phyloP scores from a whole-genome alignment of 30 jellyfish, hydroid and myxozoan genomes.

The Catostylus mosaicus region DNA sequence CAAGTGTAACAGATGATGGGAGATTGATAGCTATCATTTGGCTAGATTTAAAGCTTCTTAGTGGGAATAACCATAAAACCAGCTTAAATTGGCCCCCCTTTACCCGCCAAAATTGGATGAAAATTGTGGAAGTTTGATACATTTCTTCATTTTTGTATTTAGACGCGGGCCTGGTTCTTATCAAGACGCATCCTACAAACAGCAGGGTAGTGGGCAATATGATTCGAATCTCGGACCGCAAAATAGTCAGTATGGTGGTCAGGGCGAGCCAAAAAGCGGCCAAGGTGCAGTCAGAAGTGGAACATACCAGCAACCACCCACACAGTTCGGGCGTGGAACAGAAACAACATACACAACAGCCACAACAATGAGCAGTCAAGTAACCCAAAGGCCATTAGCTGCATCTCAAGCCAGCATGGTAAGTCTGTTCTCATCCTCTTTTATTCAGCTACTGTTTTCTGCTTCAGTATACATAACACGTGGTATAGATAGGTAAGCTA shows the following conservation, averaged over 20 bases:
- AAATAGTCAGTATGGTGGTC: neutral
- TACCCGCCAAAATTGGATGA: too few species aligned
- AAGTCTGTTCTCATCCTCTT: neutral
- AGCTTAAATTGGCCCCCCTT: too few species aligned
- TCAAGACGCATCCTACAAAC: slow-evolving; percentile 37
- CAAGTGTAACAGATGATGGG: too few species aligned
- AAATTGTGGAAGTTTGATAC: too few species aligned
- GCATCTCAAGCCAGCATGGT: slow-evolving; percentile 12
- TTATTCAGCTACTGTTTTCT: too few species aligned
- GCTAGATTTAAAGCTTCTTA: too few species aligned
- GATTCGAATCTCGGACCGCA: neutral
- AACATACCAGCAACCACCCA: slow-evolving; percentile 31
- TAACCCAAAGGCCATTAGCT: slow-evolving; percentile 7
- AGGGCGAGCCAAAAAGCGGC: neutral
- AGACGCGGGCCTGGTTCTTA: slow-evolving; percentile 22
- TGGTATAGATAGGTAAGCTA: too few species aligned
- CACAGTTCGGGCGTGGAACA: slow-evolving; percentile 34
- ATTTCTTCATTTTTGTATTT: too few species aligned
- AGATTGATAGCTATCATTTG: too few species aligned
- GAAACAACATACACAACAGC: slow-evolving; percentile 42
- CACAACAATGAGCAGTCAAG: slow-evolving; percentile 35
- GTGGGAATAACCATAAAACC: too few species aligned
- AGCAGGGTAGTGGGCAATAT: slow-evolving; percentile 8
- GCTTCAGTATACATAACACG: too few species aligned
- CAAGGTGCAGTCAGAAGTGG: slow-evolving; percentile 8